These are phyloP conservation scores for Brachyrhaphis roseni DNA, from an alignment of 2,797 vertebrate genomes.

Conservation along the genomic window DNA sequence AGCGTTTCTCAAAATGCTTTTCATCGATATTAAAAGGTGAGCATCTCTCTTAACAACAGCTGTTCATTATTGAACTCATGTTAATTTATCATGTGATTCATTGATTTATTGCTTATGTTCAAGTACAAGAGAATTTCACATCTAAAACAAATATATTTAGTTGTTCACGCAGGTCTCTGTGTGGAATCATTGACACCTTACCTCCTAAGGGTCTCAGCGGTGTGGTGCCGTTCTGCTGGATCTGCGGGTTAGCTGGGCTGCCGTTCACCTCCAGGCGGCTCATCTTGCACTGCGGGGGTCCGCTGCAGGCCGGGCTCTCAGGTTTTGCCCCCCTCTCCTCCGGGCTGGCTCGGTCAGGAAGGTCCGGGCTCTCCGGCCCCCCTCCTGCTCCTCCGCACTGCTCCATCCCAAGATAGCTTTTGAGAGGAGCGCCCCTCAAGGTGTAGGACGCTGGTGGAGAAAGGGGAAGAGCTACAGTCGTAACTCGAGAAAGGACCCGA, in stretches of 20 bases:
- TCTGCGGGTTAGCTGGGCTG: slow-evolving; percentile 85
- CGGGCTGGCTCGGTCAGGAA: slow-evolving; percentile 84
- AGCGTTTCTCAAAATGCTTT: too few relatives aligned
- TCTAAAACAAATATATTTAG: neutral
- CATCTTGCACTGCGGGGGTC: slow-evolving; percentile 85
- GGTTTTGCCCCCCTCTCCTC: slow-evolving; percentile 83
- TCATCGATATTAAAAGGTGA: too few relatives aligned
- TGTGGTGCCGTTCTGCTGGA: slow-evolving; percentile 83
- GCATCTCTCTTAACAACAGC: too few relatives aligned
- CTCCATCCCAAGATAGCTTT: slow-evolving; percentile 87
- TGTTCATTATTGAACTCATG: too few relatives aligned
- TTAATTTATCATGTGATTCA: too few relatives aligned
- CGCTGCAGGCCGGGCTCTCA: slow-evolving; percentile 85
- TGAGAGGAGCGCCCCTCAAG: slow-evolving; percentile 84
- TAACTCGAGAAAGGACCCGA: neutral
- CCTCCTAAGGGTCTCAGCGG: slow-evolving; percentile 87
- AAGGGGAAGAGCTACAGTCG: neutral
- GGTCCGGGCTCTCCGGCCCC: slow-evolving; percentile 84
- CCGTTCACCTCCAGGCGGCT: slow-evolving; percentile 90
- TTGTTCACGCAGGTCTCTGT: neutral
- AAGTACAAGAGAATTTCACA: neutral
- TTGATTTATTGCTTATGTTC: too few relatives aligned
- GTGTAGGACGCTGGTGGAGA: slow-evolving; percentile 82
- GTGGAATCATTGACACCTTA: slow-evolving; percentile 56
- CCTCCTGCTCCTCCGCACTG: slow-evolving; percentile 61